Percentiles rank a stretch among this genome's conserved stretches.
Evolutionary conservation across 2,797 vertebrate genomes (phyloP).

Genomic region (Meriones psammophilus): DNA sequence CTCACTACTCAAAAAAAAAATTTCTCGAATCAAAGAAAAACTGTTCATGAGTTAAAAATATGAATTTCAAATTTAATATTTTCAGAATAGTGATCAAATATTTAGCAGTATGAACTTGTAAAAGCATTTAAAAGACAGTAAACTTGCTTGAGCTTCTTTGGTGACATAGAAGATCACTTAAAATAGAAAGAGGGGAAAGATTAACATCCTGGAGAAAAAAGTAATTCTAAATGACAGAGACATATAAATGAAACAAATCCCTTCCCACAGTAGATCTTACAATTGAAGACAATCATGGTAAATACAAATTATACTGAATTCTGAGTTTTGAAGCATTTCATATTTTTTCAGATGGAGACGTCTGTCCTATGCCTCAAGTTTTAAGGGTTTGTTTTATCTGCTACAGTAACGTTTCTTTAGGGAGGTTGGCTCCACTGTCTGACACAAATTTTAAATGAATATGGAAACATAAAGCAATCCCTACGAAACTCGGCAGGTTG

Average conservation of each 20-base stretch:
- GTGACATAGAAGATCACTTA: background rate
- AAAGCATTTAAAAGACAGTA: slow-evolving; percentile 40
- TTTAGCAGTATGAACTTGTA: background rate
- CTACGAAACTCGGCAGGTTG: background rate
- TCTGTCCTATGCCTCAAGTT: background rate
- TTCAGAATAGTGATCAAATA: slow-evolving; percentile 6
- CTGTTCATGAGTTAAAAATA: background rate
- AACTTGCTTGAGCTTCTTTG: background rate
- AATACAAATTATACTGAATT: slow-evolving; percentile 8
- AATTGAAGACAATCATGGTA: background rate
- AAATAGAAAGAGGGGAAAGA: background rate
- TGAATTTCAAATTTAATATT: slow-evolving; percentile 14
- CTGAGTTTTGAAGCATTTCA: background rate
- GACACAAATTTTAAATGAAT: slow-evolving; percentile 18
- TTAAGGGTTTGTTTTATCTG: slow-evolving; percentile 42
- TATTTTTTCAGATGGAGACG: slow-evolving; percentile 20
- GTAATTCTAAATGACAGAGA: background rate
- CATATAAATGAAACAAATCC: background rate
- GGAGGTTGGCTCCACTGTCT: background rate
- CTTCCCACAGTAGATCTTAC: background rate
- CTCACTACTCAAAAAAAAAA: background rate
- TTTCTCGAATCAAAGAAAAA: background rate
- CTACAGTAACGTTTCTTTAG: background rate
- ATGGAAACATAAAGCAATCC: background rate
- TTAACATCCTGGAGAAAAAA: background rate